Evolutionary conservation across 2,888 invertebrate genomes (phyloP), one percentile per base, ranked within the genome.

Genomic region (Euphydryas editha): DNA sequence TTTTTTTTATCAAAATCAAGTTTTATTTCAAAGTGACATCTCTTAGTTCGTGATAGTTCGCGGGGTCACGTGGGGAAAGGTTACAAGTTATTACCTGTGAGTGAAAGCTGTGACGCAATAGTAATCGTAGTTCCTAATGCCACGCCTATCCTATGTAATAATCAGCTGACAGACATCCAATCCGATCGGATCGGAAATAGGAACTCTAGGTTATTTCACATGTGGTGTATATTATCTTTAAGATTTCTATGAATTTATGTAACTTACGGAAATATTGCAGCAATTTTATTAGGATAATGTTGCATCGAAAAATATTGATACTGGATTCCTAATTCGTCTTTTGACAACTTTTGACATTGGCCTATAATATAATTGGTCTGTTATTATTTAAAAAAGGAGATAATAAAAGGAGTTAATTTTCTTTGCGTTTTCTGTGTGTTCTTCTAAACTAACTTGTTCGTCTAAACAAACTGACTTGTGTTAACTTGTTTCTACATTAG

Each of bases 21-120:
- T 47, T 30, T 8, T 15, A 58, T 59, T 36, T 64, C 44, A 13
- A 64, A 59, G 59, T 56, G 66, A 61, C 61, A 62, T 67, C 58
- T 58, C 39, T 59, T 42, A 17, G 21, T 71, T 72, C 84, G 84
- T 84, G 83, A 84, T 78, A 78, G 85, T 82, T 85, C 83, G 83
- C 78, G 79, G 73, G 86, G 85, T 88, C 84, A 79, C 71, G 57
- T 69, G 73, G 79, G 81, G 82, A 85, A 87, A 88, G 86, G 86
- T 88, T 88, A 86, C 81, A 36, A 37, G 64, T 70, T 70, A 58
- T 59, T 62, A 68, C 65, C 60, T 69, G 66, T 58, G 54, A 81
- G 87, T 81, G 87, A 88, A 88, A 89, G 87, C 80, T 68, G 67
- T 78, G 73, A 78, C 75, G 75, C 76, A 82, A 79, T 75, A 71